These are phyloP conservation scores for Paracanthobrama guichenoti DNA, from an alignment of 2,113 vertebrate genomes.

Conservation along the genomic window DNA sequence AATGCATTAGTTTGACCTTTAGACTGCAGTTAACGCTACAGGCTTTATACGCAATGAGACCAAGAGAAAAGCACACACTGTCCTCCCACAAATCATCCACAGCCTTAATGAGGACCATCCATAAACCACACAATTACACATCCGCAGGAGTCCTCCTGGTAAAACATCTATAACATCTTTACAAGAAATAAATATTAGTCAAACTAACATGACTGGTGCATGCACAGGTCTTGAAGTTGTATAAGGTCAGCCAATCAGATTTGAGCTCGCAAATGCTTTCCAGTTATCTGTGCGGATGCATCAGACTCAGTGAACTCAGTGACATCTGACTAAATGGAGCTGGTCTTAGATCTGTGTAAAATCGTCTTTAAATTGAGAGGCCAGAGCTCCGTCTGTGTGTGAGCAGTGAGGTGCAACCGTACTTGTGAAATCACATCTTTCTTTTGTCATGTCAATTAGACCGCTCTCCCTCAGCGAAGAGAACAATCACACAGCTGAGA, in stretches of 20 bases:
- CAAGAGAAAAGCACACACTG: neutral
- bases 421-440: slow-evolving; percentile 53
- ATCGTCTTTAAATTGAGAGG: neutral
- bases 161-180: neutral
- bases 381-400: neutral
- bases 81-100: neutral
- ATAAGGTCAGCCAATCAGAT: neutral
- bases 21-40: slow-evolving; percentile 6
- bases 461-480: slow-evolving; percentile 43
- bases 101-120: neutral
- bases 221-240: neutral
- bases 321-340: neutral
- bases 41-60: neutral
- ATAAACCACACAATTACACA: neutral
- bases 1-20: slow-evolving; percentile 18
- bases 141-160: neutral
- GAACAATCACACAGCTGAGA: neutral
- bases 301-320: neutral
- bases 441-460: slow-evolving; percentile 48
- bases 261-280: neutral
- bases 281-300: neutral
- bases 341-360: neutral
- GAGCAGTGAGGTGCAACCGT: neutral
- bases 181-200: neutral
- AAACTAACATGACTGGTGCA: neutral